Evolutionary conservation across 2,888 invertebrate genomes (phyloP), one percentile per base, ranked within the genome.

Genomic region (Cantharis rustica): DNA sequence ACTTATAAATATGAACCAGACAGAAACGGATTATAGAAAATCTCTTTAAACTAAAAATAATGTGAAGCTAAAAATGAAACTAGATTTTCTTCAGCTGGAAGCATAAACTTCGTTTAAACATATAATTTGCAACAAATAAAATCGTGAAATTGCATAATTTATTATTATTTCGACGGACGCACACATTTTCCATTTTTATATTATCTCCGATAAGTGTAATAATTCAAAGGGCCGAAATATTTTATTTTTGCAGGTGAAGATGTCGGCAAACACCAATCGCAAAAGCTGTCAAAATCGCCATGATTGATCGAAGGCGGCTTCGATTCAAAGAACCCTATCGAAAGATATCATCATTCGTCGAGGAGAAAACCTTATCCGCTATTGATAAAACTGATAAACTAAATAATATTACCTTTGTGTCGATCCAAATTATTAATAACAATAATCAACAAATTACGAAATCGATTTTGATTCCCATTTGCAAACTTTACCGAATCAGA

Each of bases 251-350:
- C 86, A 86, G 86, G 85, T 86, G 86, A 86, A 85, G 84, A 86
- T 85, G 86, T 86, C 86, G 86, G 86, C 84, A 84, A 83, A 83
- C 79, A 80, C 84, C 85, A 85, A 86, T 86, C 82, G 83, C 79
- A 82, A 82, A 84, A 82, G 81, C 83, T 86, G 87, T 87, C 87
- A 86, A 79, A 80, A 78, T 79, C 71, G 76, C 79, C 76, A 85
- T 86, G 86, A 86, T 86, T 85, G 87, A 87, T 87, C 77, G 84
- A 82, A 84, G 85, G 84, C 84, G 84, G 84, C 82, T 68, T 66
- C 72, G 68, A 71, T 75, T 81, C 81, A 82, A 82, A 82, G 81
- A 74, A 74, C 70, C 72, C 70, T 70, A 73, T 78, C 72, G 71
- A 78, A 78, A 66, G 72, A 47, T 75, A 77, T 79, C 74, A 75